These are phyloP conservation scores for Cirrhinus mrigala DNA, from an alignment of 2,797 vertebrate genomes.

Conservation along the genomic window DNA sequence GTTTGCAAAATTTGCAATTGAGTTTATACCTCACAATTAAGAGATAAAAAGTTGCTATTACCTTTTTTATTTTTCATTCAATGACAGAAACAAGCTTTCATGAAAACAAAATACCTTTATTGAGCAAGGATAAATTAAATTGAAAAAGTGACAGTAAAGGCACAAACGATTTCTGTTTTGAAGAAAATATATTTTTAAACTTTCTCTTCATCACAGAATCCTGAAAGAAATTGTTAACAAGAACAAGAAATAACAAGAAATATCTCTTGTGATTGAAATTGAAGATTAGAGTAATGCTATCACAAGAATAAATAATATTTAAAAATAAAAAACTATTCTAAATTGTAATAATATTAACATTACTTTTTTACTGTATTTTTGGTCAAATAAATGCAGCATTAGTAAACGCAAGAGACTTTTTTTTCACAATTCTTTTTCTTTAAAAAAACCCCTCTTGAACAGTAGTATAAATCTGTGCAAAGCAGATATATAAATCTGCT, in stretches of 20 bases:
- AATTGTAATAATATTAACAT: not conserved
- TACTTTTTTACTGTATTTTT: not conserved
- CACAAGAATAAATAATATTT: not conserved
- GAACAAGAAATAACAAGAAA: not conserved
- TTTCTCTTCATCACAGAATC: not conserved
- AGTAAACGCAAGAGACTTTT: too few species aligned
- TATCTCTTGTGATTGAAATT: not conserved
- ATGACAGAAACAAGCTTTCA: too few species aligned
- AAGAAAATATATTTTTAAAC: not conserved
- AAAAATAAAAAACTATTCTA: not conserved
- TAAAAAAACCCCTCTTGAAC: not conserved
- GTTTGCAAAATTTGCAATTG: too few species aligned
- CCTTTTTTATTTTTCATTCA: too few species aligned
- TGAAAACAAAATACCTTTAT: too few species aligned
- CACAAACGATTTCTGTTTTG: not conserved
- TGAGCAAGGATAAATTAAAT: too few species aligned
- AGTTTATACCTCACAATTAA: too few species aligned
- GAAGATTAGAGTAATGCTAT: not conserved
- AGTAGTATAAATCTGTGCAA: not conserved
- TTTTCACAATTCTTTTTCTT: too few species aligned
- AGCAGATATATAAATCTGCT: not conserved
- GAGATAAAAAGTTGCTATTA: too few species aligned
- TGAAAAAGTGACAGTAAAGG: not conserved
- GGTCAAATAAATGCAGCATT: not conserved
- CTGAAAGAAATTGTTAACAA: too few species aligned